A percentile compares a stretch with the other conserved stretches of the same genome.
phyloP scores from a whole-genome alignment of 2,797 vertebrate species.

The Capromys pilorides region DNA sequence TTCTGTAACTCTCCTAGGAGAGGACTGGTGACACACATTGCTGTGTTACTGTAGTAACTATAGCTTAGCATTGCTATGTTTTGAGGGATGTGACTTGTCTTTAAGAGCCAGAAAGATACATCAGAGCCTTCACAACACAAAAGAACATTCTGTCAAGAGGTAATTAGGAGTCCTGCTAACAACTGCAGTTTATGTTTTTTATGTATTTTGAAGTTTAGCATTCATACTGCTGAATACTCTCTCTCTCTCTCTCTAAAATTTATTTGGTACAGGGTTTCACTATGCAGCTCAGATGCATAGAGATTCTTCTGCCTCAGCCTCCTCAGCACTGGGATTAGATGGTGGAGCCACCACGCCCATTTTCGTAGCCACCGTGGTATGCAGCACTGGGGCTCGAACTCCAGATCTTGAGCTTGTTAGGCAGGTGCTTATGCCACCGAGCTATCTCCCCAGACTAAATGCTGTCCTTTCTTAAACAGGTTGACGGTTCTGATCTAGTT shows the following conservation, averaged over 20 bases:
- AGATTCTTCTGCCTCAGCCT: too few species aligned
- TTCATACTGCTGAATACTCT: not conserved
- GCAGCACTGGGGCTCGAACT: too few species aligned
- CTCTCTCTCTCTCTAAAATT: too few species aligned
- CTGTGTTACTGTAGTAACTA: not conserved
- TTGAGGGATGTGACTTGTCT: not conserved
- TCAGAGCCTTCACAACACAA: not conserved
- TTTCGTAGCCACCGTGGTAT: too few species aligned
- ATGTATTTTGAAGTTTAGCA: not conserved
- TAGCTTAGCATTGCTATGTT: not conserved
- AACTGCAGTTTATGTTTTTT: not conserved
- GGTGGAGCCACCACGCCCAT: too few species aligned
- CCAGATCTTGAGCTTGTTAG: too few species aligned
- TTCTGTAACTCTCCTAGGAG: not conserved
- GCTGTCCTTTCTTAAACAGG: not conserved
- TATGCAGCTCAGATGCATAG: too few species aligned
- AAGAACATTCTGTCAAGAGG: not conserved
- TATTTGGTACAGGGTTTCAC: too few species aligned
- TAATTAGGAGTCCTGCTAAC: not conserved
- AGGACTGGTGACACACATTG: not conserved
- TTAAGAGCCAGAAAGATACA: not conserved
- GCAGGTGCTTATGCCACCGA: too few species aligned
- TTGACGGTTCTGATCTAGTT: not conserved
- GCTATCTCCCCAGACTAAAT: not conserved
- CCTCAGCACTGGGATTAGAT: too few species aligned